Base-by-base conservation (phyloP, 2,113 vertebrate genomes). In the Hyperoodon ampullatus region DNA sequence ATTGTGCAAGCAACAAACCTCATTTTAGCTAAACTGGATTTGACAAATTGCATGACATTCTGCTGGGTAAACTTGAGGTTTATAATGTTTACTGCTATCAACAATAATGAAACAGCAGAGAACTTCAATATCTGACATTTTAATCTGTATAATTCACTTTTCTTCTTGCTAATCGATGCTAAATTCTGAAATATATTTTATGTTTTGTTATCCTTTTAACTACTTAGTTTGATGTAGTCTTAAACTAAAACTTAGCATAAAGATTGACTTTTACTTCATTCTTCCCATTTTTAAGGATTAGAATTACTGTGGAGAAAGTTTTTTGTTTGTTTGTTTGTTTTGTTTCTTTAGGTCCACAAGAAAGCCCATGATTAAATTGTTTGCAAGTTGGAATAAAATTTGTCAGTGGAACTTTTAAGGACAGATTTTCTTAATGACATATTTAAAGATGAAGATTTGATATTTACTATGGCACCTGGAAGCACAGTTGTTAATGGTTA, bases 341-440 rank as follows among this genome's bases (percentile, higher is more conserved):
- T 21, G 21, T 39, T 39, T 50, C 18, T 88, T 97, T 74, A 97
- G 75, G 26, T 96, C 77, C 74, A 93, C 33, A 91, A 93, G 21
- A 96, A 50, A 93, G 55, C 84, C 95, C 89, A 96, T 55, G 94
- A 90, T 47, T 84, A 80, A 96, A 91, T 93, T 96, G 84, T 97
- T 97, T 95, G 47, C 61, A 95, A 90, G 72, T 95, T 96, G 68
- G 68, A 92, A 72, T 98, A 94, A 97, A 98, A 97, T 87, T 97
- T 98, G 23, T 23, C 72, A 94, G 39, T 74, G 35, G 50, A 95
- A 95, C 61, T 97, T 95, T 94, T 93, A 97, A 98, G 94, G 58
- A 96, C 87, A 95, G 77, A 63, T 24, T 50, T 90, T 3, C 50
- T 95, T 74, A 97, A 65, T 81, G 97, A 96, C 75, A 97, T 81